These are phyloP conservation scores for Acronicta aceris DNA, from an alignment of 2,888 invertebrate genomes.

Conservation along the genomic window DNA sequence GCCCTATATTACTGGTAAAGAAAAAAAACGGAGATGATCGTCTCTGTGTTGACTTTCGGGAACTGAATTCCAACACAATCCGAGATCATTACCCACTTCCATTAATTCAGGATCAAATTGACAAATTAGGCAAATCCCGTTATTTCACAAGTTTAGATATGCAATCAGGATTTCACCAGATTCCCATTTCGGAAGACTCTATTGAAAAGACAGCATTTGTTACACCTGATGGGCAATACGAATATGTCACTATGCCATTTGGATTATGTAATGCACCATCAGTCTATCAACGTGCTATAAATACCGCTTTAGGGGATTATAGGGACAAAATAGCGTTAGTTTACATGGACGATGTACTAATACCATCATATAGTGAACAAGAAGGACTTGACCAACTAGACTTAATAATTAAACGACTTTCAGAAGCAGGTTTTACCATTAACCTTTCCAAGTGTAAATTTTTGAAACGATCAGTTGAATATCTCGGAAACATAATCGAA, in stretches of 20 bases:
- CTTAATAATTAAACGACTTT: background rate
- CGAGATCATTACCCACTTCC: constrained; percentile 2
- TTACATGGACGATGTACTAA: too few species aligned
- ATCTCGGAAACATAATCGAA: background rate
- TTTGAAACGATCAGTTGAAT: background rate
- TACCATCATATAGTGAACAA: too few species aligned
- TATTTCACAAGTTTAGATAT: constrained; percentile 1
- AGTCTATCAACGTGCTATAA: too few species aligned
- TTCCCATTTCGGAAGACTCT: background rate
- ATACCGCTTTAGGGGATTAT: too few species aligned
- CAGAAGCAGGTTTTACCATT: background rate
- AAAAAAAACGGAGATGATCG: constrained; percentile 7
- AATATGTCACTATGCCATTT: too few species aligned
- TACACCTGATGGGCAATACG: too few species aligned
- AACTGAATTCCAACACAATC: background rate
- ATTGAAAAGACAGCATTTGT: too few species aligned
- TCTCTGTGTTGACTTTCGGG: constrained; percentile 5
- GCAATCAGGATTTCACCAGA: constrained; percentile 1
- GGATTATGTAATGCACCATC: too few species aligned
- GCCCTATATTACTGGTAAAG: constrained; percentile 3
- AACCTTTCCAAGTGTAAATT: constrained; percentile 4
- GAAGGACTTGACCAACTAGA: background rate
- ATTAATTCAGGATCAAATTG: constrained; percentile 2
- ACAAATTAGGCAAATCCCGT: background rate
- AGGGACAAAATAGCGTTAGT: too few species aligned